Percentiles rank a stretch among this genome's conserved stretches.
phyloP scores from a whole-genome alignment of 2,797 vertebrate species.

The Cossypha caffra region DNA sequence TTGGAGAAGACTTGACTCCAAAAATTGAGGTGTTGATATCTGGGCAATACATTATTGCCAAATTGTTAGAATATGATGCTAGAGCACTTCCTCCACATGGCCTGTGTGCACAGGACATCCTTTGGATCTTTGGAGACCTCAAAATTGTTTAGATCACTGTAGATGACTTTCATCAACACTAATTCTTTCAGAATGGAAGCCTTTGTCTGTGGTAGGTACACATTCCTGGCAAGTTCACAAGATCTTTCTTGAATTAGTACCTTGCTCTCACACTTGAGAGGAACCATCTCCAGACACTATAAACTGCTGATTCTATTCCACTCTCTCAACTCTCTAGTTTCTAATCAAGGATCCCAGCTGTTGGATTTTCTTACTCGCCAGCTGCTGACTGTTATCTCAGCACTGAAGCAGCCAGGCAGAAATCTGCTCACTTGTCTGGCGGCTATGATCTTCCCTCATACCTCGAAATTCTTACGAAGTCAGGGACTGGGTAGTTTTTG shows the following conservation, averaged over 20 bases:
- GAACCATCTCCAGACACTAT: not conserved
- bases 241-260: not conserved
- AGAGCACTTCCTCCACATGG: not conserved
- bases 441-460: not conserved
- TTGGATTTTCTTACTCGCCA: not conserved
- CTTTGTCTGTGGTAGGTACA: not conserved
- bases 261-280: not conserved
- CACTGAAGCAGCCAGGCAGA: not conserved
- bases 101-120: not conserved
- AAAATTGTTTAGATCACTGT: not conserved
- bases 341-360: not conserved
- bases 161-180: not conserved
- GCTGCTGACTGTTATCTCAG: not conserved
- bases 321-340: not conserved
- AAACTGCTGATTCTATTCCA: not conserved
- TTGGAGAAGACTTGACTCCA: not conserved
- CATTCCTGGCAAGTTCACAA: not conserved
- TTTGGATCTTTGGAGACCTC: not conserved
- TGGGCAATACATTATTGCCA: not conserved
- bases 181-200: not conserved
- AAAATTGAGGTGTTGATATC: not conserved
- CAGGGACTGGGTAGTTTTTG: not conserved
- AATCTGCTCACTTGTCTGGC: not conserved
- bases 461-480: not conserved
- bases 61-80: not conserved